phyloP scores from a whole-genome alignment of 2,113 vertebrate genomes.

The Cyprinodon variegatus region DNA sequence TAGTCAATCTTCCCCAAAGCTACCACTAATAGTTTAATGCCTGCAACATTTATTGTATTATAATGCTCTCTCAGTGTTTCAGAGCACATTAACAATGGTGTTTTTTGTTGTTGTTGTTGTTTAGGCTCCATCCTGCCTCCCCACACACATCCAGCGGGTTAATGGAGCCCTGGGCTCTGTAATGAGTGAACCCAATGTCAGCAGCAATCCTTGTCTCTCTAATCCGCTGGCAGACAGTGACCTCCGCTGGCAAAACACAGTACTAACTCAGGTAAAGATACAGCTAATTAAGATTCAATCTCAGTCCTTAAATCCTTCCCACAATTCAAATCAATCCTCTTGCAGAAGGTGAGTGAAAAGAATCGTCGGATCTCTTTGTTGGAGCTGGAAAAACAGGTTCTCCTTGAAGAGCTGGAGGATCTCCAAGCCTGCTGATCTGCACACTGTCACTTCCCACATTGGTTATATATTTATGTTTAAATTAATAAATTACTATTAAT shows the following conservation, averaged over 20 bases:
- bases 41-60: not conserved
- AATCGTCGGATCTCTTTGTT: slow-evolving; percentile 73
- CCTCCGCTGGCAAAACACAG: slow-evolving; percentile 75
- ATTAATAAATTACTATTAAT: slow-evolving; percentile 40
- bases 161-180: slow-evolving; percentile 76
- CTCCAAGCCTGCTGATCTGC: slow-evolving; percentile 22
- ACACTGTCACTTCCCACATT: slow-evolving; percentile 11
- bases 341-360: slow-evolving; percentile 70
- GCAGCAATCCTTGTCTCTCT: slow-evolving; percentile 38
- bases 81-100: not conserved
- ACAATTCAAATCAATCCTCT: not conserved
- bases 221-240: slow-evolving; percentile 59
- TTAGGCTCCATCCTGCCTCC: slow-evolving; percentile 58
- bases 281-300: not conserved
- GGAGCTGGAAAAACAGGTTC: slow-evolving; percentile 68
- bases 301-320: not conserved
- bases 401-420: slow-evolving; percentile 62
- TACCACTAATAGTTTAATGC: not conserved
- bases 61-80: not conserved
- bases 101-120: slow-evolving; percentile 1
- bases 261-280: slow-evolving; percentile 69
- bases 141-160: slow-evolving; percentile 70
- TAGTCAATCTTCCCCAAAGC: not conserved
- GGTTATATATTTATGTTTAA: slow-evolving; percentile 75
- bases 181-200: slow-evolving; percentile 69